Percentiles rank a stretch among this genome's conserved stretches.
Conservation (phyloP, 2,888 invertebrate genomes). For the Sylvicola cinctus region DNA sequence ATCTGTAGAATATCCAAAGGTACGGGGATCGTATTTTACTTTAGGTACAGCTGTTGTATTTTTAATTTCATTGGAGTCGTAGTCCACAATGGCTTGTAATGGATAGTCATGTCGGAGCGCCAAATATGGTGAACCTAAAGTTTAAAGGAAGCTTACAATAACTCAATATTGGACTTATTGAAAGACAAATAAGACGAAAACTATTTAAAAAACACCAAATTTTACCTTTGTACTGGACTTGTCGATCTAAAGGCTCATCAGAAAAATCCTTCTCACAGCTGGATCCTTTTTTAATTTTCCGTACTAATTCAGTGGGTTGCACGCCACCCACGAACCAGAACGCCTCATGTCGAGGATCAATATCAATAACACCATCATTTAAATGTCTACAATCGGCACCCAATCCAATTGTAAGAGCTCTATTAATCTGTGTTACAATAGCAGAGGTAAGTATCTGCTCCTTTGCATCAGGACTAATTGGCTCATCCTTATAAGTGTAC, state of each 20-base stretch:
- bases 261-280: slow-evolving; percentile 18
- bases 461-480: slow-evolving; percentile 12
- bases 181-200: no score
- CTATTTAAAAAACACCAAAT: slow-evolving; percentile 2
- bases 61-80: slow-evolving; percentile 31
- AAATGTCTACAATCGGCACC: slow-evolving; percentile 38
- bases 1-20: slow-evolving; percentile 33
- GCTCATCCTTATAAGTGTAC: slow-evolving; percentile 9
- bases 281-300: slow-evolving; percentile 22
- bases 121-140: slow-evolving; percentile 35
- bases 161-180: no score
- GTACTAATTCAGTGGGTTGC: slow-evolving; percentile 28
- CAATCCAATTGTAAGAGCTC: slow-evolving; percentile 39
- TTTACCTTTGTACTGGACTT: slow-evolving; percentile 46
- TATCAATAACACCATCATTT: slow-evolving; percentile 37
- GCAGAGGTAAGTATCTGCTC: slow-evolving; percentile 8
- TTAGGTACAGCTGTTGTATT: slow-evolving; percentile 26
- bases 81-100: slow-evolving; percentile 38
- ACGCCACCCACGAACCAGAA: slow-evolving; percentile 71
- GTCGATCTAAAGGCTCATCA: slow-evolving; percentile 37
- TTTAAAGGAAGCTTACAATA: neutral
- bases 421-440: slow-evolving; percentile 41
- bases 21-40: slow-evolving; percentile 37
- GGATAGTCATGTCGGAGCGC: slow-evolving; percentile 49
- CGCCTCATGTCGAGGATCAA: slow-evolving; percentile 60